Conservation (phyloP, 2,113 vertebrate species). For the Narcine bancroftii region DNA sequence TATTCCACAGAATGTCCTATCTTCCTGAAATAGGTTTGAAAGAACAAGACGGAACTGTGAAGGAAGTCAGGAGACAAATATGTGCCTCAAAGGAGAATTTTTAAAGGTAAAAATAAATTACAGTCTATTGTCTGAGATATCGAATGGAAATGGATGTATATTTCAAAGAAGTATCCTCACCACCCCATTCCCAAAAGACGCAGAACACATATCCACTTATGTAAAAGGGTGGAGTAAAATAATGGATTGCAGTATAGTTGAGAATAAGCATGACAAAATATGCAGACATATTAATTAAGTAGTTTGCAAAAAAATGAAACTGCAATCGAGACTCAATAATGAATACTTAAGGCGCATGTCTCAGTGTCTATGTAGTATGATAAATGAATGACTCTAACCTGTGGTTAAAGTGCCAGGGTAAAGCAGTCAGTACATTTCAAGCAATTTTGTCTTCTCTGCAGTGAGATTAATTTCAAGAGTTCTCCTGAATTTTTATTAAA, state of each 20-base stretch:
- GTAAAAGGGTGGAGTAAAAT: slow-evolving; percentile 28
- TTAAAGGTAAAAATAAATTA: not conserved
- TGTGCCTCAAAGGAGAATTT: not conserved
- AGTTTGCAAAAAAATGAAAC: slow-evolving; percentile 1
- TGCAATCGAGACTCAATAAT: slow-evolving; percentile 34
- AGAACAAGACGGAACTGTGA: not conserved
- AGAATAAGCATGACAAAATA: slow-evolving; percentile 20
- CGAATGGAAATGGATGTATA: not conserved
- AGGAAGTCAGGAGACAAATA: not conserved
- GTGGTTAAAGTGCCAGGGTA: not conserved
- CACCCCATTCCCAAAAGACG: not conserved
- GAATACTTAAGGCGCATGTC: slow-evolving; percentile 32
- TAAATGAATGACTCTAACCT: not conserved
- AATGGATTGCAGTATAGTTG: slow-evolving; percentile 22
- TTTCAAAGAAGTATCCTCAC: not conserved
- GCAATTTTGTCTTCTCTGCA: not conserved
- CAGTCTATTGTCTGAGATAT: not conserved
- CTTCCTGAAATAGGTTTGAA: not conserved
- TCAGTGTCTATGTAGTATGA: slow-evolving; percentile 22
- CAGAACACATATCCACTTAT: slow-evolving; percentile 1
- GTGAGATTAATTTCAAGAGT: not conserved
- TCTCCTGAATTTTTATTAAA: no score
- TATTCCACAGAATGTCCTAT: not conserved
- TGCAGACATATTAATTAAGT: slow-evolving; percentile 32
- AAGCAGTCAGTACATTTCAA: not conserved